Percentiles rank a stretch among this genome's conserved stretches.
phyloP scores from a whole-genome alignment of 2,113 vertebrate species.

The Holacanthus passer region DNA sequence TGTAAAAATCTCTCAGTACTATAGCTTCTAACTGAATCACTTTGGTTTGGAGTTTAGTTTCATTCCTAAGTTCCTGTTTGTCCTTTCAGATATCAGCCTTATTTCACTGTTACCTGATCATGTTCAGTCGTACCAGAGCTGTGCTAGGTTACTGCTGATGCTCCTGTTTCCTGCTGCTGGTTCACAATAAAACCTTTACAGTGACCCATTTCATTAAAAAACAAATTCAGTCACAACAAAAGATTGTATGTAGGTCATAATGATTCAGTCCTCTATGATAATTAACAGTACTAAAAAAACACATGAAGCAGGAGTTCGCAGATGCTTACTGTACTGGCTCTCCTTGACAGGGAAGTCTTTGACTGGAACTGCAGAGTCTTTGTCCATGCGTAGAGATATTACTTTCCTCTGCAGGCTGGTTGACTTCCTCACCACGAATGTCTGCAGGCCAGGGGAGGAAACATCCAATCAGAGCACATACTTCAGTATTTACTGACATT shows the following conservation, averaged over 20 bases:
- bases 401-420: conserved; percentile 91
- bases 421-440: conserved; percentile 92
- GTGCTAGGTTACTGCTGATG: background rate
- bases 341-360: conserved; percentile 93
- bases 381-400: conserved; percentile 89
- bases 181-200: no score
- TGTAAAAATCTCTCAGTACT: background rate
- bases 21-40: background rate
- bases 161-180: no score
- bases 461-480: conserved; percentile 2
- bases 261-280: background rate
- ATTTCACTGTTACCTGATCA: background rate
- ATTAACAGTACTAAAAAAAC: background rate
- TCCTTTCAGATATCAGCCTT: background rate
- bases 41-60: no score
- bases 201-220: background rate
- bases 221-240: background rate
- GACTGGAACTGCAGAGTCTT: conserved; percentile 80
- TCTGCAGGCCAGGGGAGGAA: conserved; percentile 76
- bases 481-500: background rate
- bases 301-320: conserved; percentile 12
- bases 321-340: conserved; percentile 92
- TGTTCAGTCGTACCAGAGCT: background rate
- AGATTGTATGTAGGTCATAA: background rate
- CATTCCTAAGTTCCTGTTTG: background rate